Base-by-base conservation (phyloP, 2,113 vertebrate species). In the Piaya cayana region DNA sequence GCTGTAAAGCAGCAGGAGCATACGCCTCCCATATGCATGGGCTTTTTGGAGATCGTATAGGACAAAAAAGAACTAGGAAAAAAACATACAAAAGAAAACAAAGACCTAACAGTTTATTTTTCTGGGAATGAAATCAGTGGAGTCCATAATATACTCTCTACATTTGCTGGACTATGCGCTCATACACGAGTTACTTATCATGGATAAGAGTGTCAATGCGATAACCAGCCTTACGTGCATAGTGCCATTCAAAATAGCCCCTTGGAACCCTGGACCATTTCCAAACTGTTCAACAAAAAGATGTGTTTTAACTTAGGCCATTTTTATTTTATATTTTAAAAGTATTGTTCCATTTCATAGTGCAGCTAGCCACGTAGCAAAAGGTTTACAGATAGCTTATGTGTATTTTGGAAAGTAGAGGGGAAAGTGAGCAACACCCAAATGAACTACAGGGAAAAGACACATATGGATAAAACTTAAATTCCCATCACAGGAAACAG, bases 71-170 rank as follows among this genome's bases (percentile, higher is more conserved):
- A 63, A 12, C 25, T 53, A 13, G 29, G 12, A 2, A 37, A 34
- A 69, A 92, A 47, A 37, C 55, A 82, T 32, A 59, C 56, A 47
- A 90, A 86, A 43, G 93, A 86, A 95, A 96, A 83, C 81, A 93
- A 70, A 79, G 68, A 53, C 67, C 68, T 89, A 36, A 64, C 27
- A 63, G 75, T 96, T 95, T 95, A 74, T 96, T 97, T 97, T 96
- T 90, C 81, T 82, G 80, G 81, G 90, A 91, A 49, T 50, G 26
- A 86, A 81, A 80, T 74, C 71, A 79, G 27, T 56, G 43, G 59
- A 91, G 75, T 63, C 56, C 78, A 88, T 90, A 72, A 74, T 37
- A 29, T 10, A 47, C 22, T 67, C 15, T 65, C 63, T 90, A 30
- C 90, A 22, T 77, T 80, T 89, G 68, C 30, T 85, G 68, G 75